Evolutionary conservation across 2,797 vertebrate genomes (phyloP), one percentile per base, ranked within the genome.

Genomic region (Lophotriccus pileatus): DNA sequence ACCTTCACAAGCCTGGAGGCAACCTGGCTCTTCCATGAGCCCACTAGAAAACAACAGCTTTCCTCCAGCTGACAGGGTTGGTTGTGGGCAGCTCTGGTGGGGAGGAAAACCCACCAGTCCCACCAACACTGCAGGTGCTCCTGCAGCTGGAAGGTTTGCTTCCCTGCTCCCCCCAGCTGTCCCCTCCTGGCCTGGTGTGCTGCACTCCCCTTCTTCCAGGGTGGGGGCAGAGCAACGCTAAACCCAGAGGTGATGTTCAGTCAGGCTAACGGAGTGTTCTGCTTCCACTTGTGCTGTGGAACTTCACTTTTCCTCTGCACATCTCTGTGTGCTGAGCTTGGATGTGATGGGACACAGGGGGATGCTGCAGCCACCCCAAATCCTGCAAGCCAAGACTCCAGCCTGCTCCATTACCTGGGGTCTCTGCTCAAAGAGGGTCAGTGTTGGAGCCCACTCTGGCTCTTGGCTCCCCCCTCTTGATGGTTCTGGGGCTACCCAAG

Each of bases 321-420:
- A 4, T 17, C 19, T 66, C 37, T 73, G 23, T 3, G 0, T 36
- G 50, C 13, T 34, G 34, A 72, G 27, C 50, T 34, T 30, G 19
- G 43, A 6, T 43, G 32, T 12, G 58, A 62, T 28, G 21, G 34
- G 39, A 25, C 5, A 30, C 0, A 30, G 0, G 18, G 25, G 17
- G 10, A 14, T 43, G 46, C 30, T 74, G 70, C 49, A 73, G 50
- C 24, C 81, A 50, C 4, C 28, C 25, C 10, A 7, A 79, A 0
- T 81, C 49, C 77, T 64, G 63, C 44, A 63, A 67, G n/a, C 72
- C 19, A 41, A 62, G 16, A 11, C 39, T 24, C 36, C 36, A 53
- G 28, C 17, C 28, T 19, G 10, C 28, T 53, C 0, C 0, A 21
- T 63, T 12, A 19, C 24, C 25, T 37, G 16, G 6, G 12, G 5